Evolutionary conservation across 1,140 invertebrate species (phyloP).

Genomic region (Tenebrio molitor): DNA sequence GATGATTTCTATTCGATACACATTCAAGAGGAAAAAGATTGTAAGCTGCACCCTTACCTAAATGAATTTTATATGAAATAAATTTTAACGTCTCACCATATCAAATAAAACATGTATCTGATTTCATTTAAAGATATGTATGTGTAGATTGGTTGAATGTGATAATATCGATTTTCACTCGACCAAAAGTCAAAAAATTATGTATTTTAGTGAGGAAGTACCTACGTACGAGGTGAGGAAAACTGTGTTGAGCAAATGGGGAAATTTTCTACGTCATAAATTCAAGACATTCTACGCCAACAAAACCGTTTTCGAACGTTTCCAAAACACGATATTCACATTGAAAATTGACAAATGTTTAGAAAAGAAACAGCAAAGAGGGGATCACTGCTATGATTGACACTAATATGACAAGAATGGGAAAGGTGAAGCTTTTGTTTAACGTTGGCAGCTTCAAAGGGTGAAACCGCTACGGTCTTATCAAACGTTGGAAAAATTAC

Average conservation of each 20-base stretch:
- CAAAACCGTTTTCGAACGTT: conserved; percentile 3
- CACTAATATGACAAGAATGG: conserved; percentile 9
- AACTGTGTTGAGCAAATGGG: conserved; percentile 8
- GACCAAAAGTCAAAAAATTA: neutral
- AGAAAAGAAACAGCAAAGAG: conserved; percentile 10
- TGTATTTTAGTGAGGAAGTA: too few relatives aligned
- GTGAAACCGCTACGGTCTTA: neutral
- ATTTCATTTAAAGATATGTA: too few relatives aligned
- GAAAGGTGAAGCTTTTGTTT: conserved; percentile 1
- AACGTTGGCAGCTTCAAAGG: neutral
- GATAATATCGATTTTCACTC: neutral
- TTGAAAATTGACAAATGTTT: conserved; percentile 13
- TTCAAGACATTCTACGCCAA: conserved; percentile 1
- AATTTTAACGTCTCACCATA: too few relatives aligned
- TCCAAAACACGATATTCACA: conserved; percentile 7
- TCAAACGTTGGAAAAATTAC: too few relatives aligned
- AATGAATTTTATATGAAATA: too few relatives aligned
- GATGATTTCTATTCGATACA: neutral
- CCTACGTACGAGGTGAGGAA: neutral
- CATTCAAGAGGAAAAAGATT: neutral
- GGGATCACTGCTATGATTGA: conserved; percentile 21
- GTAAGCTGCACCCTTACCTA: too few relatives aligned
- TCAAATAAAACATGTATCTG: too few relatives aligned
- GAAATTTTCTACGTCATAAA: conserved; percentile 16
- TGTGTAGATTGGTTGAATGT: too few relatives aligned